Evolutionary conservation across 2,888 invertebrate species (phyloP).

Genomic region (Drosophila yooni): DNA sequence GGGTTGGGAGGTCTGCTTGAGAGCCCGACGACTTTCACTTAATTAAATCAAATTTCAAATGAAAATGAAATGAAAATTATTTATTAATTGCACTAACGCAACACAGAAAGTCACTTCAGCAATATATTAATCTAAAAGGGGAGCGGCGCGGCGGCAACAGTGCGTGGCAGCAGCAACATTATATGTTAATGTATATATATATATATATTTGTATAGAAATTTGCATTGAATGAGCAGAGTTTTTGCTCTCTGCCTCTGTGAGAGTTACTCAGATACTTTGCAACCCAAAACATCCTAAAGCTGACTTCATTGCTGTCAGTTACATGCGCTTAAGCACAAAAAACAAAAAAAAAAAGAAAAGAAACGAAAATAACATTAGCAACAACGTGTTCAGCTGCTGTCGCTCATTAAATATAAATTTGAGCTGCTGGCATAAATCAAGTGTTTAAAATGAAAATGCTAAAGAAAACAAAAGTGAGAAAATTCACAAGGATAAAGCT

Average conservation of each 20-base stretch:
- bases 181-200: neutral
- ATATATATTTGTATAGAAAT: conserved; percentile 42
- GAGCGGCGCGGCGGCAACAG: neutral
- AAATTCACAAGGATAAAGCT: conserved; percentile 3
- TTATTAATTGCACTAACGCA: conserved; percentile 66
- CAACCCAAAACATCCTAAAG: conserved; percentile 5
- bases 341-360: neutral
- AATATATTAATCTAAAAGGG: neutral
- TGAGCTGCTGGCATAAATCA: conserved; percentile 64
- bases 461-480: conserved; percentile 14
- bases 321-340: conserved; percentile 44
- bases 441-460: conserved; percentile 13
- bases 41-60: conserved; percentile 77
- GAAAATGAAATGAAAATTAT: conserved; percentile 79
- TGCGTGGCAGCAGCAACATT: conserved; percentile 23
- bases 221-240: conserved; percentile 51
- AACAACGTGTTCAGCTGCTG: conserved; percentile 18
- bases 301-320: conserved; percentile 48
- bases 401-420: conserved; percentile 69
- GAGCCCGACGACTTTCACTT: conserved; percentile 65
- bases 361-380: conserved; percentile 32
- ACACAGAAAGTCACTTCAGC: conserved; percentile 45
- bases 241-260: conserved; percentile 41
- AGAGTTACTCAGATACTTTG: conserved; percentile 45
- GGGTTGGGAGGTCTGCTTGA: neutral